Evolutionary conservation across 2,888 invertebrate species (phyloP).

Genomic region (Zootermopsis nevadensis): DNA sequence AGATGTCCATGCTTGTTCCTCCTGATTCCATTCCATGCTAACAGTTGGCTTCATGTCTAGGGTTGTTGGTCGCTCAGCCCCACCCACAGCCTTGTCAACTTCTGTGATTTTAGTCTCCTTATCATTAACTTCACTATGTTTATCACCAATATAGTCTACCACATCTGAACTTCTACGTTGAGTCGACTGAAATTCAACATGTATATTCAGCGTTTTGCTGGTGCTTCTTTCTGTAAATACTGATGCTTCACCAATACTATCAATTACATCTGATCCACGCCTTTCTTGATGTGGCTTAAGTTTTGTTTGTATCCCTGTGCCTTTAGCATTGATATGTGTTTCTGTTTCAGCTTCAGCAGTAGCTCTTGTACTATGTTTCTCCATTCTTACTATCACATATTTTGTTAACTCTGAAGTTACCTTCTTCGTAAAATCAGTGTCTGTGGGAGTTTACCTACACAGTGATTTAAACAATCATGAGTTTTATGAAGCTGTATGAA

Average conservation of each 20-base stretch:
- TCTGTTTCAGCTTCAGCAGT: too few species aligned
- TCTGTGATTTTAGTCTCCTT: not conserved
- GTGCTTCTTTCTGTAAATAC: not conserved
- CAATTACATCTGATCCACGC: not conserved
- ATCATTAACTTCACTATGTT: too few species aligned
- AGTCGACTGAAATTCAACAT: not conserved
- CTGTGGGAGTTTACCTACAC: too few species aligned
- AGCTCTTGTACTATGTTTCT: too few species aligned
- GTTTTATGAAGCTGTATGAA: too few species aligned
- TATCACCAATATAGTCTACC: conserved; percentile 2
- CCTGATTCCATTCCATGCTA: not conserved
- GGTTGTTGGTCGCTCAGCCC: not conserved
- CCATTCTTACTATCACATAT: too few species aligned
- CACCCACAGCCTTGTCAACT: not conserved
- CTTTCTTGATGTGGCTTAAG: not conserved
- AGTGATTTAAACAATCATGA: too few species aligned
- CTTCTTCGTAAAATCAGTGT: too few species aligned
- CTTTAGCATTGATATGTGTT: too few species aligned
- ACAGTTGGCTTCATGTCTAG: not conserved
- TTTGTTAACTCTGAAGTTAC: too few species aligned
- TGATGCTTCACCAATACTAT: not conserved
- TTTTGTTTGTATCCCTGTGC: not conserved
- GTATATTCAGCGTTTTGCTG: not conserved
- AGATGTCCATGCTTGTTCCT: not conserved
- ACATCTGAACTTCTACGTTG: not conserved